Evolutionary conservation across 2,888 invertebrate species (phyloP), one percentile per base, ranked within the genome.

Genomic region (Tupiocoris notatus): DNA sequence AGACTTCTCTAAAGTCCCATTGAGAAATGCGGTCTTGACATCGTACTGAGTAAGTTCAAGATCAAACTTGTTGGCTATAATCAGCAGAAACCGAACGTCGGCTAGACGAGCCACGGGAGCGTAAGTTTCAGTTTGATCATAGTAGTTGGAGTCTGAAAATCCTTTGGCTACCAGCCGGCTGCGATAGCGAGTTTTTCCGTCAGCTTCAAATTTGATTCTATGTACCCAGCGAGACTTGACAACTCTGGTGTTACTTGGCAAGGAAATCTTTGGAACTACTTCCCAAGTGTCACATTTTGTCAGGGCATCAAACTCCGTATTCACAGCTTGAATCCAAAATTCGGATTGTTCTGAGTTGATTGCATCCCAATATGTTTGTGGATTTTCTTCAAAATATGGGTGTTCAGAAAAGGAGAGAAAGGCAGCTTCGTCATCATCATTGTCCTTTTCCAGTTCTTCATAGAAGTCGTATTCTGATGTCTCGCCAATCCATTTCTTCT

Each of bases 21-120:
- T 64, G 9, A 64, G 64, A n/a, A 64, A 64, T 6, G 64, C 64
- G 9, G 64, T 64, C 20, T 64, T 64, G 64, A 64, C 24, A 20
- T 64, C 64, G n/a, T 22, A 23, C n/a, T 64, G 64, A 22, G 24
- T 7, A 20, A 22, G 24, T 7, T 64, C 21, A 3, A 64, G 64
- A n/a, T 64, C 64, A 7, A 64, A 23, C 20, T 64, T 64, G 22
- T 64, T 64, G 20, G 64, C 64, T 2, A 64, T 6, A 21, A 21
- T 64, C 2, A 22, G 64, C n/a, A 64, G n/a, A 20, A 64, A 64
- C 6, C 64, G 64, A 2, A 64, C 64, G 64, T 64, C 64, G 6
- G 64, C 21, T 59, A 64, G n/a, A 18, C 64, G 6, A 6, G 64
- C 18, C n/a, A 64, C 64, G 2, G 64, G 64, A 9, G 64, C 64